phyloP scores from a whole-genome alignment of 2,888 invertebrate species.

The Acrobasis consociella region DNA sequence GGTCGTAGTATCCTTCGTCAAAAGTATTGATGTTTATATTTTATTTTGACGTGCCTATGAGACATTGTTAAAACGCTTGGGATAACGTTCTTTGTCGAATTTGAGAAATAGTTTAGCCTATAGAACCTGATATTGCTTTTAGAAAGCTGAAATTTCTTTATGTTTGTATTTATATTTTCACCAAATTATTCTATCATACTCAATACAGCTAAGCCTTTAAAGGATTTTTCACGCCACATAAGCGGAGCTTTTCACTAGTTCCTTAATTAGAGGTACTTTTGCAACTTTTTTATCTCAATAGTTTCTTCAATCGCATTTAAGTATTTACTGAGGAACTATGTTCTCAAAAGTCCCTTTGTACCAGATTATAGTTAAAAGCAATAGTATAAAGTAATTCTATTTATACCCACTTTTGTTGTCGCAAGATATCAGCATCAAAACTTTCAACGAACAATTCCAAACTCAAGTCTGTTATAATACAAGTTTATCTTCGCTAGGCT shows the following conservation, averaged over 20 bases:
- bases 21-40: slow-evolving; percentile 14
- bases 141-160: background rate
- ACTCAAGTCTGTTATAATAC: slow-evolving; percentile 11
- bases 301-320: no score
- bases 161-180: no score
- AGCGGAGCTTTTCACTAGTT: no score
- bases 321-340: no score
- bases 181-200: no score
- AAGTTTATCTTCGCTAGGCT: slow-evolving; percentile 20
- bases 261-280: no score
- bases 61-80: background rate
- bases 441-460: slow-evolving; percentile 10
- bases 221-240: no score
- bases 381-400: no score
- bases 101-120: background rate
- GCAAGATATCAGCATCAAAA: slow-evolving; percentile 7
- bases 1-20: slow-evolving; percentile 8
- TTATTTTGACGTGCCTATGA: slow-evolving; percentile 7
- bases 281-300: no score
- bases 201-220: no score
- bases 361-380: no score
- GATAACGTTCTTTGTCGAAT: background rate
- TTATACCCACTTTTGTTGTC: background rate
- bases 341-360: no score
- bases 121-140: background rate